Base-by-base conservation (phyloP, 2,797 vertebrate species). In the Crocidura indochinensis region DNA sequence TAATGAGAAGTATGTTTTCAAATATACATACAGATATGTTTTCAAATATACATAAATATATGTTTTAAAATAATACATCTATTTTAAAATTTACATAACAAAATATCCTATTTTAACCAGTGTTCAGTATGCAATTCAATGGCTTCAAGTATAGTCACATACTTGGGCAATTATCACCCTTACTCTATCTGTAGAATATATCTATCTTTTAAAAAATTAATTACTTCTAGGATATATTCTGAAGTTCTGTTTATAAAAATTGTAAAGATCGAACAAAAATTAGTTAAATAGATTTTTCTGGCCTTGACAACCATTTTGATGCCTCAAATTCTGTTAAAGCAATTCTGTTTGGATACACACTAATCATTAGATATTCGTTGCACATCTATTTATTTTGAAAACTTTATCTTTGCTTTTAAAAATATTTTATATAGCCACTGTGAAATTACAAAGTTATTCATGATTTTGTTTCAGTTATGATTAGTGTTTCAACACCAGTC, bases 231-330 rank as follows among this genome's bases (percentile, higher is more conserved):
- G 46, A 49, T 64, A 83, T 3, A 29, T 46, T 24, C 19, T 67
- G 79, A 75, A 51, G 4, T 77, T 75, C 10, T 9, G 6, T 15
- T 71, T 56, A 84, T 53, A 73, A 44, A 82, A 79, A 67, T 27
- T 65, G n/a, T 51, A 29, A 71, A 56, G 51, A 38, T 11, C 90
- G 83, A 80, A 24, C 19, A 26, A n/a, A 88, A 88, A 10, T 64
- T 44, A 17, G 46, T 60, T 84, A 65, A 78, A 5, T 68, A 44
- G 20, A 46, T 9, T 31, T 75, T 79, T 27, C 44, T 27, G 46
- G 11, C 68, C 71, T 26, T 79, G 31, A 73, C 24, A 19, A 38
- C 77, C 56, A 84, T 4, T 31, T 44, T 19, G 4, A 46, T 27
- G 10, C 11, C 51, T 38, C 71, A 82, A 68, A 65, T 31, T 81